Base-by-base conservation (phyloP, 2,113 vertebrate species). In the Varanus komodoensis region DNA sequence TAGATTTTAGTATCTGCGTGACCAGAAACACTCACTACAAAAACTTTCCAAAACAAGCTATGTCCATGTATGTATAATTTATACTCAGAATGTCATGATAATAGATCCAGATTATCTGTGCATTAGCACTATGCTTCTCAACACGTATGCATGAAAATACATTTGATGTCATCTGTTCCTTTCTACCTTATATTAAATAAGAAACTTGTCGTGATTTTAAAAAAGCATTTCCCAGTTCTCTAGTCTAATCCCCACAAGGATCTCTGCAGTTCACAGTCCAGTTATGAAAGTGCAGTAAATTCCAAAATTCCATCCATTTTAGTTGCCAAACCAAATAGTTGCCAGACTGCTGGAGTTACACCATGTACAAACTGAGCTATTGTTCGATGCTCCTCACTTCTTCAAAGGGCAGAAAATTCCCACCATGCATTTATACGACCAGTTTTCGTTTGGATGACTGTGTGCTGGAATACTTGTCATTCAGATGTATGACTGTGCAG, bases 1-100 rank as follows among this genome's bases (percentile, higher is more conserved):
- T 5, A 86, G 68, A 89, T 81, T 38, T 57, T 1, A 11, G 44
- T 89, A 74, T 86, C 83, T 87, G 82, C 78, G 8, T 48, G 68
- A 38, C 48, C 32, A 89, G 68, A 87, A 90, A 52, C 69, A 3
- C 80, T 78, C 82, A 38, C 1, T 64, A 61, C 29, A 48, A 87
- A 77, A 87, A 64, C 50, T 94, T 93, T 90, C 87, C 81, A 79
- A 91, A 92, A 44, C 19, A 74, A n/a, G 57, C 29, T 92, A 61
- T 57, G 11, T 89, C 90, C 81, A 86, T 12, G 69, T 29, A 74
- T 78, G 82, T 38, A 78, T 67, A 67, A 12, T 88, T 50, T 83
- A 57, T 79, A 79, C 17, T 19, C 88, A 17, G 15, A 0, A 12
- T 11, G 50, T 67, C 89, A 87, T 82, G 29, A 90, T 32, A 73